Evolutionary conservation across 2,113 vertebrate genomes (phyloP).

Genomic region (Mus spicilegus): DNA sequence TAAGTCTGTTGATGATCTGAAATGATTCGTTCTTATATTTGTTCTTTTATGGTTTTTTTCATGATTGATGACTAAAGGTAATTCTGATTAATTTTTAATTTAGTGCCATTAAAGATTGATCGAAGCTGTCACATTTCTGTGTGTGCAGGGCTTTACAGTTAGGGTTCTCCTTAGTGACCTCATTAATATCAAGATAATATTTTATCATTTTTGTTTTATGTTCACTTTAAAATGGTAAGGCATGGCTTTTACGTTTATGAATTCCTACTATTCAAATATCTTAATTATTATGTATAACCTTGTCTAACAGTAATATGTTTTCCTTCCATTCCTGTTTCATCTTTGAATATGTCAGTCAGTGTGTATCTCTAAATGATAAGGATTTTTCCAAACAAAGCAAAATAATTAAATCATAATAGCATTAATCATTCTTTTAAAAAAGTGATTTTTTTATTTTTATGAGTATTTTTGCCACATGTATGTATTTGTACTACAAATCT

Average conservation of each 20-base stretch:
- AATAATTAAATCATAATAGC: background rate
- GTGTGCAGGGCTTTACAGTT: background rate
- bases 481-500: background rate
- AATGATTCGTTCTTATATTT: background rate
- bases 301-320: background rate
- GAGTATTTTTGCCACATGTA: background rate
- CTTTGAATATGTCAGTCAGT: background rate
- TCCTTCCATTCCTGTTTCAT: background rate
- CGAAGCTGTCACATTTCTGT: background rate
- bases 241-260: background rate
- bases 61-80: background rate
- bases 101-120: background rate
- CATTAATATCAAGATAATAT: background rate
- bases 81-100: constrained; percentile 22
- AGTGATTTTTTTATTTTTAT: background rate
- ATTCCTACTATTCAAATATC: background rate
- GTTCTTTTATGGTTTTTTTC: background rate
- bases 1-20: background rate
- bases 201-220: background rate
- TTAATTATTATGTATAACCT: background rate
- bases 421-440: background rate
- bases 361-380: background rate
- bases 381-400: background rate
- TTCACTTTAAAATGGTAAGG: background rate
- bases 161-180: background rate